A percentile compares a stretch with the other conserved stretches of the same genome.
These are phyloP conservation scores for Argyresthia albistria DNA, from an alignment of 2,888 invertebrate genomes.

Conservation along the genomic window DNA sequence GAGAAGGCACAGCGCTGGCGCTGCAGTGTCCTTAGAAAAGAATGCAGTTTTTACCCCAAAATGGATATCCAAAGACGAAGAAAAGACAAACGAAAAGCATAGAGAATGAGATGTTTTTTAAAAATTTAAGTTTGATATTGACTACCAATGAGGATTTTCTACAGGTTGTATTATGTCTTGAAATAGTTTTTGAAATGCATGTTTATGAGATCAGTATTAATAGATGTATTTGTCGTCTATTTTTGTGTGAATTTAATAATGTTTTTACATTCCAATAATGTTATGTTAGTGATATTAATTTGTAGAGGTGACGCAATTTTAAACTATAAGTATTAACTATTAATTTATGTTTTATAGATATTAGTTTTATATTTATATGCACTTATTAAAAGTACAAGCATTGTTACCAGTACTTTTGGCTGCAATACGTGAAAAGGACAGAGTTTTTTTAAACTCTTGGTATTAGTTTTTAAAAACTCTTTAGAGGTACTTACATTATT, in stretches of 20 bases:
- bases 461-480: background rate
- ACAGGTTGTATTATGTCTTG: background rate
- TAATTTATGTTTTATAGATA: background rate
- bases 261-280: background rate
- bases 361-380: background rate
- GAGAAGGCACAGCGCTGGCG: slow-evolving; percentile 55
- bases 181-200: background rate
- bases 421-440: background rate
- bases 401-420: slow-evolving; percentile 1
- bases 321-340: background rate
- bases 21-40: slow-evolving; percentile 50
- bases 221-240: background rate
- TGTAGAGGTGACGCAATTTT: background rate
- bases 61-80: slow-evolving; percentile 34
- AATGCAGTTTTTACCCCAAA: slow-evolving; percentile 23
- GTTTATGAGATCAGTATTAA: slow-evolving; percentile 7
- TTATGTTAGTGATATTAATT: no score
- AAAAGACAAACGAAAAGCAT: slow-evolving; percentile 14
- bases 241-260: background rate
- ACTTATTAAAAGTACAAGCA: background rate
- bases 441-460: background rate
- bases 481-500: background rate
- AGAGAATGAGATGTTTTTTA: background rate
- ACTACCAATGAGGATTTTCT: background rate
- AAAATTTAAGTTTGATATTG: background rate